Evolutionary conservation across 2,797 vertebrate species (phyloP).

Genomic region (Macropus fuliginosus): DNA sequence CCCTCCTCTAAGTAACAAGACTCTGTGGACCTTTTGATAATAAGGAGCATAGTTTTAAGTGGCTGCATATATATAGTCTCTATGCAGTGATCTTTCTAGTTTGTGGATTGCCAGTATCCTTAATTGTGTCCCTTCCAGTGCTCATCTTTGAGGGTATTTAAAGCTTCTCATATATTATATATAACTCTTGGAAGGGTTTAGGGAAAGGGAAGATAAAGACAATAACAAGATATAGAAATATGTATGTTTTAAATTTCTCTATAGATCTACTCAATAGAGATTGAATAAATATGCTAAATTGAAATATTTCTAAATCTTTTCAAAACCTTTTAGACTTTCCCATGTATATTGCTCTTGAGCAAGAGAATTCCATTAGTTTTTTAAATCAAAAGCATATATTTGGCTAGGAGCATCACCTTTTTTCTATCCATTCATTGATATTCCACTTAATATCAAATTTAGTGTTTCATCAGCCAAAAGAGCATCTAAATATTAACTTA

Average conservation of each 20-base stretch:
- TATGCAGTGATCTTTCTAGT: background rate
- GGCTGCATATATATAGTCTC: background rate
- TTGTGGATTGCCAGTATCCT: background rate
- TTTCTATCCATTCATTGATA: background rate
- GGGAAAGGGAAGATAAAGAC: background rate
- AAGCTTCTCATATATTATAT: background rate
- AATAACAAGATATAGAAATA: background rate
- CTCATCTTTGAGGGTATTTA: constrained; percentile 2
- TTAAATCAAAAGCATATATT: background rate
- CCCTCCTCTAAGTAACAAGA: background rate
- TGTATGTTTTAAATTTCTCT: background rate
- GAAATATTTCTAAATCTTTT: background rate
- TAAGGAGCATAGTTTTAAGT: background rate
- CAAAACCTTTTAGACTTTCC: background rate
- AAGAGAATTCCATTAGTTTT: background rate
- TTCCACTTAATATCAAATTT: background rate
- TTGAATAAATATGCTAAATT: rapidly evolving
- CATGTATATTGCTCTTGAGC: background rate
- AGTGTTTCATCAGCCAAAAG: background rate
- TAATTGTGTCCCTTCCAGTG: constrained; percentile 22
- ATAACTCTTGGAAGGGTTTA: background rate
- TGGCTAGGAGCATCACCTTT: background rate
- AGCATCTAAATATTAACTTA: background rate
- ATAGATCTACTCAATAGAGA: background rate
- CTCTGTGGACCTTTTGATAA: background rate